A percentile compares a stretch with the other conserved stretches of the same genome.
Evolutionary conservation across 2,797 vertebrate species (phyloP).

Genomic region (Aselliscus stoliczkanus): DNA sequence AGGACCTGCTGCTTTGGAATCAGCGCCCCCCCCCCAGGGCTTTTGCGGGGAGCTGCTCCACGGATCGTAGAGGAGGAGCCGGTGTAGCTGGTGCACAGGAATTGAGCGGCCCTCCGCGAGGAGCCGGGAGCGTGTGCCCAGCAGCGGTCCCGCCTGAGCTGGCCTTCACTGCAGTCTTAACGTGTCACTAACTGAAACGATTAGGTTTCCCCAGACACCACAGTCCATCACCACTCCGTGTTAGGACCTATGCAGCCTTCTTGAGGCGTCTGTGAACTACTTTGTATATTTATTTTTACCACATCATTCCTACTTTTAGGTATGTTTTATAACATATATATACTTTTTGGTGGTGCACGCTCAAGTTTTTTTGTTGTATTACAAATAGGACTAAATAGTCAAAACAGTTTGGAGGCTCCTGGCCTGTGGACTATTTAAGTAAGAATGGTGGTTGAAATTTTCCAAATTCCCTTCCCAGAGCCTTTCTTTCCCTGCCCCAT

Average conservation of each 20-base stretch:
- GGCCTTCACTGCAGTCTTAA: not conserved
- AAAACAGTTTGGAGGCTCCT: not conserved
- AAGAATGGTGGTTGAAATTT: not conserved
- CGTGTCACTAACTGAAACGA: not conserved
- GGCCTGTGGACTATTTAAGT: not conserved
- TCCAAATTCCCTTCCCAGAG: not conserved
- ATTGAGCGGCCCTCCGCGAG: not conserved
- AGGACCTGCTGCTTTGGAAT: no score
- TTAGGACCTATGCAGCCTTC: not conserved
- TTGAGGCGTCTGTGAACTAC: not conserved
- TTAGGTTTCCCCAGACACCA: not conserved
- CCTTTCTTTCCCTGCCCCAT: not conserved
- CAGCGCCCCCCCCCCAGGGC: no score
- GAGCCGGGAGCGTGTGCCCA: not conserved
- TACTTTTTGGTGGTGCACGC: not conserved
- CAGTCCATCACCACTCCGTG: not conserved
- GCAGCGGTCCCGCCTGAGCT: not conserved
- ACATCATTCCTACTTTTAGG: not conserved
- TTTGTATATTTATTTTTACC: not conserved
- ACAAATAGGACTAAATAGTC: not conserved
- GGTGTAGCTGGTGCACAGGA: no score
- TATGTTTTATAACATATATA: not conserved
- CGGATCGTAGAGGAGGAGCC: no score
- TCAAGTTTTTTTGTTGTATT: not conserved
- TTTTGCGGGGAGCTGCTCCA: no score